Evolutionary conservation across 30 jellyfish, hydroid and myxozoan genomes (phyloP).

Genomic region (Aurelia aurita complex sp. Pacific): DNA sequence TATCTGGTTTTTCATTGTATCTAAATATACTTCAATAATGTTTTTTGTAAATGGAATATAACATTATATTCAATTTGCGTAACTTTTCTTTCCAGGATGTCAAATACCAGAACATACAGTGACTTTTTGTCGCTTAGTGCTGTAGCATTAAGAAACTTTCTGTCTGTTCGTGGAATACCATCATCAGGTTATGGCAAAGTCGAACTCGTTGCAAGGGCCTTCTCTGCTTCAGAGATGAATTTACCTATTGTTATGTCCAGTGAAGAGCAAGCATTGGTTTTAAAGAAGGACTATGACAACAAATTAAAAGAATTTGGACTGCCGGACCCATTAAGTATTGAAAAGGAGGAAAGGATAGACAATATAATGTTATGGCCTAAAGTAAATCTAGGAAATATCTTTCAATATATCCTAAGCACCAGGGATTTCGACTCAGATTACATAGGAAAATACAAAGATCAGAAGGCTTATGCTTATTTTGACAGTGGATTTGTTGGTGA

Average conservation of each 20-base stretch:
- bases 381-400: conserved; percentile 40
- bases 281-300: conserved; percentile 2
- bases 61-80: neutral
- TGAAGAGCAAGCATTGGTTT: conserved; percentile 21
- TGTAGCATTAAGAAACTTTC: conserved; percentile 19
- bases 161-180: conserved; percentile 19
- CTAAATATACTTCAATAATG: neutral
- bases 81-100: conserved; percentile 17
- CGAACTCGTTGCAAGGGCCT: conserved; percentile 63
- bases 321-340: conserved; percentile 21
- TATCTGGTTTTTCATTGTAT: neutral
- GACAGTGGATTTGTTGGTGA: conserved; percentile 71
- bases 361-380: conserved; percentile 46
- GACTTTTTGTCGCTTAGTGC: conserved; percentile 19
- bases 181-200: conserved; percentile 30
- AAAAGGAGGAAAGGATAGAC: conserved; percentile 39
- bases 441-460: conserved; percentile 70
- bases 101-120: conserved; percentile 23
- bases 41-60: conserved; percentile 3
- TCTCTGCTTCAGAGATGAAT: conserved; percentile 32
- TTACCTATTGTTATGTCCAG: conserved; percentile 2
- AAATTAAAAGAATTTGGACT: conserved; percentile 19
- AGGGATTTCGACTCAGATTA: conserved; percentile 43
- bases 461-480: conserved; percentile 64
- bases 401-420: conserved; percentile 18